Evolutionary conservation across 2,888 invertebrate genomes (phyloP), one percentile per base, ranked within the genome.

Genomic region (Nemotelus pantherinus): DNA sequence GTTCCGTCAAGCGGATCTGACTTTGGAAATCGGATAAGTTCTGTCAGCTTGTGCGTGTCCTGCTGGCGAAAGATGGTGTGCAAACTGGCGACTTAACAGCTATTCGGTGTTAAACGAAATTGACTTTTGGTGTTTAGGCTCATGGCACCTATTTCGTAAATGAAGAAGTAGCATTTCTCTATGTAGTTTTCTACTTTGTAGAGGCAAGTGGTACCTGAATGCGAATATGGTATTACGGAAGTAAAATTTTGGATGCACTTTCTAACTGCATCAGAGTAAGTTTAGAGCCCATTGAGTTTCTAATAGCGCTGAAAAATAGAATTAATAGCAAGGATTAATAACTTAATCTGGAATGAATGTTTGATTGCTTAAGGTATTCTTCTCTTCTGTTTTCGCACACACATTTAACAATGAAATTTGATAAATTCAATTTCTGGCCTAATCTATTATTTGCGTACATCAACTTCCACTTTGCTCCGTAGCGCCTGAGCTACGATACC

Each of bases 101-200:
- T 50, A 76, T 55, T 76, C 65, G 76, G 65, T 76, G 76, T 76
- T 53, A 65, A 44, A 65, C 65, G 45, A 76, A 76, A 76, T 76
- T 53, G 76, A 76, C 64, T 76, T 76, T 76, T 76, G 65, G 53
- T 76, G 76, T 76, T 76, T 44, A 63, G 53, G 65, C 64, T 65
- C 50, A 41, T 47, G 70, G 25, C 44, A 48, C 67, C 50, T 48
- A 67, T 67, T 67, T 7, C 3, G 39, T 0, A 25, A 47, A 47
- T 48, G 25, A 67, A 67, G 67, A 47, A 48, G 7, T 39, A 47
- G n/a, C 47, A 25, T 48, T 67, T 25, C 3, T 4, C 47, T 67
- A 7, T 45, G 65, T 7, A 7, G 47, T 45, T 65, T 65, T 65
- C 45, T 4, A 25, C 3, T 57, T 57, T 57, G 1, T 9, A 10